Base-by-base conservation (phyloP, 1,140 invertebrate species). In the Alviniconcha marisindica region DNA sequence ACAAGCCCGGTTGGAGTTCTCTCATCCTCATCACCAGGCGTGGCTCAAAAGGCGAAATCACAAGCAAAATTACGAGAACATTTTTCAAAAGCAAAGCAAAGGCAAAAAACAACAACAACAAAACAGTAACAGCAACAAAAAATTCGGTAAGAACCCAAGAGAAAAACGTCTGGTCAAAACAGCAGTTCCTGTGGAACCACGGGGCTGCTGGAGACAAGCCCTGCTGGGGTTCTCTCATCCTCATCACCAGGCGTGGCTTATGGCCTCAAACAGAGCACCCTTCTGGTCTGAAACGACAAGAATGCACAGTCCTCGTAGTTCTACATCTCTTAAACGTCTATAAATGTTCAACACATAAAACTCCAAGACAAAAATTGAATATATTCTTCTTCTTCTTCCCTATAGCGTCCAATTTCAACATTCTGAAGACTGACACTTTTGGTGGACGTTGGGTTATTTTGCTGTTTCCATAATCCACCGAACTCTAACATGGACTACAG, bases 231-330 rank as follows among this genome's bases (percentile, higher is more conserved):
- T 63, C 69, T 7, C 36, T 21, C 18, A 44, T 0, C 2, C 0
- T 15, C 14, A 24, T 10, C 42, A 44, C 40, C 42, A 76, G 38
- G 21, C 4, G 36, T 44, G 3, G 73, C 69, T 38, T 33, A 76
- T 76, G 24, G 73, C 73, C 44, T 76, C 73, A 44, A 76, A 76
- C 18, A 76, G 38, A 2, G 73, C 40, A n/a, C 73, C 73, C 14
- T 14, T 42, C 21, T 76, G 14, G 28, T 76, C 73, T 76, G 73
- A 38, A 42, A 44, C 24, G 31, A 76, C 7, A 76, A 28, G 36
- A 18, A 33, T 15, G 21, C 28, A 36, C 36, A 73, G 66, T 28
- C 1, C 15, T 21, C 14, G 21, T 69, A 33, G 21, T 15, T 1
- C 14, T 69, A 69, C 12, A 21, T 33, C 12, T 69, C 7, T 21